Evolutionary conservation across 1,140 invertebrate species (phyloP).

Genomic region (Drosophila trapezifrons): DNA sequence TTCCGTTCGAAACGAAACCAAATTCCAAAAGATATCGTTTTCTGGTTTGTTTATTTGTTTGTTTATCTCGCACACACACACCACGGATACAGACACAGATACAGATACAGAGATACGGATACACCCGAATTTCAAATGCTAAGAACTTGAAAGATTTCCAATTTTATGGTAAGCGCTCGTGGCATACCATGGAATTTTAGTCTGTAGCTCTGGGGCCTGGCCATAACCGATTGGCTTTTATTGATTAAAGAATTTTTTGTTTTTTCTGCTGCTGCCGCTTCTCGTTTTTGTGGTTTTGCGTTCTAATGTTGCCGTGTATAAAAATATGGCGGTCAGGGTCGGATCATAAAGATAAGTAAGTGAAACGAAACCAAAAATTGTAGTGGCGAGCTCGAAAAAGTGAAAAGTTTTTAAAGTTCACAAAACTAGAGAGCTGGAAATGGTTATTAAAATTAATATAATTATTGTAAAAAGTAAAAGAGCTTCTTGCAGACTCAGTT

Average conservation of each 20-base stretch:
- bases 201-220: slow-evolving; percentile 24
- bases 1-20: slow-evolving; percentile 46
- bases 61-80: slow-evolving; percentile 61
- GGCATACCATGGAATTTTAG: slow-evolving; percentile 68
- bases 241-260: slow-evolving; percentile 55
- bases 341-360: slow-evolving; percentile 55
- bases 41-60: slow-evolving; percentile 60
- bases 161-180: slow-evolving; percentile 80
- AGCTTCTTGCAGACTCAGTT: too few species aligned
- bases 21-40: slow-evolving; percentile 66
- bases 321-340: slow-evolving; percentile 60
- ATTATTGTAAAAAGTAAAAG: too few species aligned
- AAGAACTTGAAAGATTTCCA: slow-evolving; percentile 77
- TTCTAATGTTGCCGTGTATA: slow-evolving; percentile 43
- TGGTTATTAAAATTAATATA: too few species aligned
- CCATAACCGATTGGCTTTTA: slow-evolving; percentile 73
- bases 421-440: too few species aligned
- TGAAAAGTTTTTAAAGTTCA: not conserved
- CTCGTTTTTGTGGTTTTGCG: slow-evolving; percentile 43
- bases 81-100: slow-evolving; percentile 7
- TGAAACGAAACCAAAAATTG: slow-evolving; percentile 17
- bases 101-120: slow-evolving; percentile 9
- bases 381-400: not conserved
- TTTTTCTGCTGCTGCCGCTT: slow-evolving; percentile 3
- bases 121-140: slow-evolving; percentile 17